phyloP scores from a whole-genome alignment of 2,888 invertebrate genomes.

The Catonia carolina region DNA sequence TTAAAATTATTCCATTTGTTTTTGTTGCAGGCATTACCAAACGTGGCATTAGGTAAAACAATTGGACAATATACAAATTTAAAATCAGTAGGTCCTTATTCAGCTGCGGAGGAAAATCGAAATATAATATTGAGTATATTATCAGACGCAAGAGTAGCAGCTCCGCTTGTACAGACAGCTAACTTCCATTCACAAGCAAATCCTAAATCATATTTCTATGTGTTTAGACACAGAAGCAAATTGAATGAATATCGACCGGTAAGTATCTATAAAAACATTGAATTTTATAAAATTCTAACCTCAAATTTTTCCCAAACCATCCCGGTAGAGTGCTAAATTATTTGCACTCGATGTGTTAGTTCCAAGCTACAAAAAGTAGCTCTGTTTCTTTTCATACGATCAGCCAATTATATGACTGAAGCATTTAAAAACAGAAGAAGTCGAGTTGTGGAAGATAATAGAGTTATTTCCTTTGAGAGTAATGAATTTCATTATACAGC shows the following conservation, averaged over 20 bases:
- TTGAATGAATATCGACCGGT: slow-evolving; percentile 54
- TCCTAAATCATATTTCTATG: slow-evolving; percentile 76
- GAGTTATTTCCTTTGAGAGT: no score
- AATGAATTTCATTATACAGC: no score
- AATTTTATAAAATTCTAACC: no score
- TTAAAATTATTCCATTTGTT: no score
- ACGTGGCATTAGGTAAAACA: slow-evolving; percentile 32
- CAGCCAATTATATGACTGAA: no score
- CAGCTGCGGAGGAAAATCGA: slow-evolving; percentile 53
- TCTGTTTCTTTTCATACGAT: no score
- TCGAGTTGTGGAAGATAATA: no score
- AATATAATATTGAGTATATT: slow-evolving; percentile 80
- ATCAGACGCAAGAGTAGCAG: slow-evolving; percentile 80
- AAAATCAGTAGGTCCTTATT: slow-evolving; percentile 14
- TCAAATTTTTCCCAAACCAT: no score
- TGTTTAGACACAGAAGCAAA: slow-evolving; percentile 77
- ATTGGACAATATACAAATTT: slow-evolving; percentile 30
- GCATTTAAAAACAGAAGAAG: no score
- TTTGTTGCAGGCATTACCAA: slow-evolving; percentile 28
- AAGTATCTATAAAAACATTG: neutral
- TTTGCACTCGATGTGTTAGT: no score
- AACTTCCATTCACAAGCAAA: slow-evolving; percentile 69
- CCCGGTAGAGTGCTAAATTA: no score
- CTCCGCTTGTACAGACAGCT: slow-evolving; percentile 70
- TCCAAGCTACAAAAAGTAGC: no score